Evolutionary conservation across 2,888 invertebrate species (phyloP), one percentile per base, ranked within the genome.

Genomic region (Hoplodrina blanda): DNA sequence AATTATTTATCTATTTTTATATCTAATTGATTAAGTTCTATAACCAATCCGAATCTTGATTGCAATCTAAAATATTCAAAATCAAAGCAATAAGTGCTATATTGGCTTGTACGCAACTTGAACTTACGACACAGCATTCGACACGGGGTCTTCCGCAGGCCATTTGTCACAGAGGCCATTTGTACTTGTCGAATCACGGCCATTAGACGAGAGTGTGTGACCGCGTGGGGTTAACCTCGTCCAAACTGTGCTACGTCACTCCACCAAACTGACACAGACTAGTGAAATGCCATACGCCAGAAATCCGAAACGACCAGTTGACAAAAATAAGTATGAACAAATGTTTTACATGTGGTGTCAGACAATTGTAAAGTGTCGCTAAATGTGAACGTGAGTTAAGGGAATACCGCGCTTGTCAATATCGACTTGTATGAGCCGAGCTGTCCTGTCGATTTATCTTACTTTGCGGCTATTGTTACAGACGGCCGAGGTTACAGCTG

Each of bases 181-280:
- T 96, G 96, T 96, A 96, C 96, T 95, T 96, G 96, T 96, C 96
- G 96, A 96, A 96, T 96, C 96, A 95, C 95, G 92, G 93, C 95
- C 96, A 96, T 96, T 96, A 96, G 95, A 95, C 89, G 92, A 90
- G 94, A 94, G 95, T 95, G 95, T 94, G 95, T 94, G 94, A 95
- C 95, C 95, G 94, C 93, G 91, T 90, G 93, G 93, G 94, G 92
- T 92, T 91, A 91, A 89, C 88, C 89, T 80, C 88, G 93, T 92
- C 86, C 93, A 86, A 86, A 95, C 89, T 91, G 81, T 77, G 92
- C 88, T 87, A 90, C 91, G 82, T 84, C 83, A 84, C 84, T 76
- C 78, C 82, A 85, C 73, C 80, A 78, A 85, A 80, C 66, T 53
- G 87, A 82, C 92, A 92, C 91, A 93, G 92, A 82, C 80, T 89